Percentiles rank a stretch among this genome's conserved stretches.
phyloP scores from a whole-genome alignment of 2,888 invertebrate genomes.

The Acanthococcus lagerstroemiae region DNA sequence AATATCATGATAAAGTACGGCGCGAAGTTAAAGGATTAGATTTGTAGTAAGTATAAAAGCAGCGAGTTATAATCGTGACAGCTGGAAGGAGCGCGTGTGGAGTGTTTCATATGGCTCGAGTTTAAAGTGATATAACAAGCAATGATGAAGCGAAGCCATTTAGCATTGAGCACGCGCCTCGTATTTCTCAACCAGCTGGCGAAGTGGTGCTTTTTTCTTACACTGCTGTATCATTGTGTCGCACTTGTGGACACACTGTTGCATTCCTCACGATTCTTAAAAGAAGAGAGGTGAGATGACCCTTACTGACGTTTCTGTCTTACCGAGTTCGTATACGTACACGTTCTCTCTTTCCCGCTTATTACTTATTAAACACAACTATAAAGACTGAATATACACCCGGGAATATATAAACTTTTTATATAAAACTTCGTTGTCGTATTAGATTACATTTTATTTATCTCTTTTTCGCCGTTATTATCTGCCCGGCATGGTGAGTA shows the following conservation, averaged over 20 bases:
- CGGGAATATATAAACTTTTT: neutral
- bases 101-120: constrained; percentile 19
- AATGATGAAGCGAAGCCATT: constrained; percentile 25
- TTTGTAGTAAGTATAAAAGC: constrained; percentile 3
- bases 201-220: constrained; percentile 7
- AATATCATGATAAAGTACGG: constrained; percentile 12
- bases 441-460: constrained; percentile 8
- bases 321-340: neutral
- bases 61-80: constrained; percentile 25
- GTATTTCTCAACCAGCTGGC: constrained; percentile 15
- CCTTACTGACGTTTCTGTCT: neutral
- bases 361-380: neutral
- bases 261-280: constrained; percentile 1
- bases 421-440: constrained; percentile 1
- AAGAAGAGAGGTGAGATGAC: constrained; percentile 7
- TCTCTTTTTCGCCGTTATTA: constrained; percentile 1
- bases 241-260: constrained; percentile 10
- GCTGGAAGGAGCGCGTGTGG: constrained; percentile 28
- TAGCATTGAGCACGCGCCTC: constrained; percentile 29
- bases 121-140: constrained; percentile 23
- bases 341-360: constrained; percentile 1
- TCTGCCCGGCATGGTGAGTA: too few relatives aligned
- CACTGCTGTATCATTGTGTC: constrained; percentile 6
- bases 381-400: neutral
- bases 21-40: constrained; percentile 8